Percentiles rank a stretch among this genome's conserved stretches.
These are phyloP conservation scores for Paguma larvata DNA, from an alignment of 2,797 vertebrate species.

Conservation along the genomic window DNA sequence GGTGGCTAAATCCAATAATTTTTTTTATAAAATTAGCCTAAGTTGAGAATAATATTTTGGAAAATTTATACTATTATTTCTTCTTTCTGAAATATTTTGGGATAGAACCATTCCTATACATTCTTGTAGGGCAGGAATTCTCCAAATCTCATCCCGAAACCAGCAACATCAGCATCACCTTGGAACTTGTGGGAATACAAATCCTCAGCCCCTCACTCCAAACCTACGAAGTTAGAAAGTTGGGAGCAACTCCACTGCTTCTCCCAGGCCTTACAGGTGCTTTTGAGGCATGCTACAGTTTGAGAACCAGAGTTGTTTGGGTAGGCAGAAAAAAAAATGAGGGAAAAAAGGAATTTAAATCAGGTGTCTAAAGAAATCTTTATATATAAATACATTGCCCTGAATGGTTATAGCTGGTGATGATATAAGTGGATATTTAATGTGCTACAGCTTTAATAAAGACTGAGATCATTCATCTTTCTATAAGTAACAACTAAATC, in stretches of 20 bases:
- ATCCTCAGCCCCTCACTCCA: neutral
- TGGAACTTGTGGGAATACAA: slow-evolving; percentile 12
- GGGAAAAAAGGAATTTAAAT: slow-evolving; percentile 41
- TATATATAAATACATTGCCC: slow-evolving; percentile 20
- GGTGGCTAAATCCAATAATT: neutral
- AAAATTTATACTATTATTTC: neutral
- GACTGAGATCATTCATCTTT: slow-evolving; percentile 52
- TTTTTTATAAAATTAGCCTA: neutral
- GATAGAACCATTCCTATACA: neutral
- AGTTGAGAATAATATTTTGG: slow-evolving; percentile 18
- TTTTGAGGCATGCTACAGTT: neutral
- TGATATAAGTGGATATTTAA: slow-evolving; percentile 65
- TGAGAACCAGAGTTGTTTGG: slow-evolving; percentile 26
- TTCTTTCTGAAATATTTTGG: slow-evolving; percentile 47
- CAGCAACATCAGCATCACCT: slow-evolving; percentile 1
- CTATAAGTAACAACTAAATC: slow-evolving; percentile 37
- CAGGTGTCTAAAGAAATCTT: neutral
- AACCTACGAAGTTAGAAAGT: neutral
- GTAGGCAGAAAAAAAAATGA: neutral
- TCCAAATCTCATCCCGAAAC: neutral
- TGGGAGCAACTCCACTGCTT: neutral
- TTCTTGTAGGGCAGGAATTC: neutral
- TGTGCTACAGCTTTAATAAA: slow-evolving; percentile 43
- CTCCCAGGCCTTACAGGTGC: neutral
- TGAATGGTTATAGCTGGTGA: slow-evolving; percentile 3